Conservation (phyloP, 2,113 vertebrate species). For the Lophura nycthemera region DNA sequence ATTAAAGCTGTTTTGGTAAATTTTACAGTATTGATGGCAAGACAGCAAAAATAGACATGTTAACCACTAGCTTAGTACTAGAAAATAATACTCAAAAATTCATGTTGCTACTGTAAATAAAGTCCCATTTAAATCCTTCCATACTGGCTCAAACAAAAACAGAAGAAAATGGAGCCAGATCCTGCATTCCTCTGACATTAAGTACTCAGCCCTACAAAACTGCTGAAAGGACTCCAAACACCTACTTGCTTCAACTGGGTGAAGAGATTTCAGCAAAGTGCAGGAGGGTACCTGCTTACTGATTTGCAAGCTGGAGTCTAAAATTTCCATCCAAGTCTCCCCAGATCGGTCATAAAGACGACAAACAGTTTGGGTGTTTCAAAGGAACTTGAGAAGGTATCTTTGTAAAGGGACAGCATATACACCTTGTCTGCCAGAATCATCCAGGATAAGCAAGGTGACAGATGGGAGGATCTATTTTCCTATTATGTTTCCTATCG, state of each 20-base stretch:
- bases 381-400: neutral
- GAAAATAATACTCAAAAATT: slow-evolving; percentile 67
- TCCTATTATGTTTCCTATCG: neutral
- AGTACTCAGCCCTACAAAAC: neutral
- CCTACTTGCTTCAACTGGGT: neutral
- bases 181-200: slow-evolving; percentile 9
- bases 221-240: neutral
- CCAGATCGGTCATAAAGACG: neutral
- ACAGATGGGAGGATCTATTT: neutral
- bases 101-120: slow-evolving; percentile 40
- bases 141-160: slow-evolving; percentile 27
- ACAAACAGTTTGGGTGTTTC: neutral
- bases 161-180: slow-evolving; percentile 31
- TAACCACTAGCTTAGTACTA: slow-evolving; percentile 65
- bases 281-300: neutral
- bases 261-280: neutral
- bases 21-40: slow-evolving; percentile 73
- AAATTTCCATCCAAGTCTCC: neutral
- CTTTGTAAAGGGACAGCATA: neutral
- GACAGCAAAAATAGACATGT: slow-evolving; percentile 54
- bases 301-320: neutral
- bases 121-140: slow-evolving; percentile 40
- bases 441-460: slow-evolving; percentile 8
- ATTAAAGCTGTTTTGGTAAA: slow-evolving; percentile 74
- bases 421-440: neutral